Evolutionary conservation across 1,140 invertebrate species (phyloP), one percentile per base, ranked within the genome.

Genomic region (Leptonema lineaticorne): DNA sequence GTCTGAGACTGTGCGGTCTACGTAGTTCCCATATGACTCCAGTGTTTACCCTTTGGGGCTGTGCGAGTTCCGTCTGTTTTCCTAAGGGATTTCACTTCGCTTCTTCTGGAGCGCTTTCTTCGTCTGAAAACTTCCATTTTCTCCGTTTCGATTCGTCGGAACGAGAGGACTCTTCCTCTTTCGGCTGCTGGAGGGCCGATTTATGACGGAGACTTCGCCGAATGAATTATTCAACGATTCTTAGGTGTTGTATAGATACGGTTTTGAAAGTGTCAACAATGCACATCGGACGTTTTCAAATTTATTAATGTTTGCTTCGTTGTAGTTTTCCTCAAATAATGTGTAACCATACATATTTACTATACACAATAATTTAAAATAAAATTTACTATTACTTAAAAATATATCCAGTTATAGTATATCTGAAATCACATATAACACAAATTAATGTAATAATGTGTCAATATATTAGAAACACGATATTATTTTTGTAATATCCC

Each of bases 191-290:
- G 22, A n/a, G n/a, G n/a, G 56, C 65, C 69, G 69, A 70, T 70
- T 70, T 70, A 70, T 70, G 64, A 70, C 58, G 37, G 64, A 67
- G 46, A 60, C 22, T 59, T 58, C 69, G 9, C 14, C 18, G 46
- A 28, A 70, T 71, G 69, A 71, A 71, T 71, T 71, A 71, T 71
- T 71, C 65, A 71, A 29, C 33, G 50, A 66, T 30, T 27, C 41
- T 48, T 50, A 26, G 41, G 41, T 30, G 8, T 53, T 11, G 62
- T 9, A 27, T 24, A 29, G 26, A 64, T 64, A 50, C 28, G 62
- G 46, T 50, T 37, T 57, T 27, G 30, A 28, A 66, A 66, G 29
- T 45, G 29, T 45, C 59, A 62, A 62, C 59, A 22, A 46, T 28
- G 62, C 62, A 64, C 50, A 64, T 64, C 50, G 45, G 30, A 45